phyloP scores from a whole-genome alignment of 1,140 invertebrate genomes.

The Acromyrmex charruanus region DNA sequence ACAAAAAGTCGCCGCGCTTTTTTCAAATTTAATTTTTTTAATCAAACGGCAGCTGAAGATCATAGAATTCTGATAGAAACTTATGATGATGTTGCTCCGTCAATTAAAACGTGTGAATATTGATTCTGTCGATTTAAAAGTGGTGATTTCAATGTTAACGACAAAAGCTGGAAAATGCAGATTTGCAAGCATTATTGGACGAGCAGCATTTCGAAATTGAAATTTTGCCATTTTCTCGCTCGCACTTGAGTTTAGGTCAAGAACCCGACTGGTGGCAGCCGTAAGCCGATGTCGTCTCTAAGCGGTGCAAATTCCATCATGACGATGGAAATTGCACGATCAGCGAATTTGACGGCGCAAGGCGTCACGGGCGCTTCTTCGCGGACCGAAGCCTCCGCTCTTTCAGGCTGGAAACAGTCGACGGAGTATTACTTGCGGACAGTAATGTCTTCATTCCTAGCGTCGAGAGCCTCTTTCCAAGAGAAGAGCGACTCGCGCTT shows the following conservation, averaged over 20 bases:
- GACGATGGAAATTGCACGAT: constrained; percentile 42
- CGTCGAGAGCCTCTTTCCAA: constrained; percentile 62
- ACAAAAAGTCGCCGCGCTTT: neutral
- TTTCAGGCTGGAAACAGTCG: constrained; percentile 32
- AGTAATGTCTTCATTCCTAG: constrained; percentile 58
- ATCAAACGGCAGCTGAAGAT: too few species aligned
- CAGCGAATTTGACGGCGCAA: constrained; percentile 31
- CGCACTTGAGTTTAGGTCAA: constrained; percentile 65
- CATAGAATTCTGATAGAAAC: too few species aligned
- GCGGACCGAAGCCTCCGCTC: constrained; percentile 19
- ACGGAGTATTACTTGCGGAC: constrained; percentile 44
- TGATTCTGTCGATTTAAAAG: too few species aligned
- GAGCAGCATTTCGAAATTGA: constrained; percentile 55
- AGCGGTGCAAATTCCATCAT: constrained; percentile 54
- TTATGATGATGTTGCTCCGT: too few species aligned
- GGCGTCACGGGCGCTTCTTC: neutral
- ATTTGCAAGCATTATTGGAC: too few species aligned
- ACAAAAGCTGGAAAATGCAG: too few species aligned
- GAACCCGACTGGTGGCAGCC: constrained; percentile 57
- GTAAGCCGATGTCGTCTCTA: constrained; percentile 44
- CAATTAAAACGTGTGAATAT: too few species aligned
- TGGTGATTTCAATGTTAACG: too few species aligned
- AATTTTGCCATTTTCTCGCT: constrained; percentile 29
- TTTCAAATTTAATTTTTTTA: neutral
- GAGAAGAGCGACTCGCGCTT: constrained; percentile 66